A percentile compares a stretch with the other conserved stretches of the same genome.
phyloP scores from a whole-genome alignment of 2,888 invertebrate species.

The Vanessa cardui region DNA sequence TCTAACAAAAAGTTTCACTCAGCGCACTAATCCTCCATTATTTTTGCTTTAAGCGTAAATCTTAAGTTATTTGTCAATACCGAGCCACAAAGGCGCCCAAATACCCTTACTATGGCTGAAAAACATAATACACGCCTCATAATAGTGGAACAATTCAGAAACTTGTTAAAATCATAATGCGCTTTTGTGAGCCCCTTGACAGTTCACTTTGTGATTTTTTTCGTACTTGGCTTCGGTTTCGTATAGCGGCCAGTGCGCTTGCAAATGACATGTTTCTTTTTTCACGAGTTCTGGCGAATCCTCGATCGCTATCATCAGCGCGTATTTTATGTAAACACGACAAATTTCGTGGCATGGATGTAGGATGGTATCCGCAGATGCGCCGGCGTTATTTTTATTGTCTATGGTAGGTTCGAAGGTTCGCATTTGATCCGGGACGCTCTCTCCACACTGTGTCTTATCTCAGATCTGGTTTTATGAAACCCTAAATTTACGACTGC shows the following conservation, averaged over 20 bases:
- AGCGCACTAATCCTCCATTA: slow-evolving; percentile 77
- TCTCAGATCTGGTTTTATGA: slow-evolving; percentile 83
- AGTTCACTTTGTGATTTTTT: slow-evolving; percentile 66
- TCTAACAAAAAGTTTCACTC: slow-evolving; percentile 56
- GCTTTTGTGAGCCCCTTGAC: slow-evolving; percentile 77
- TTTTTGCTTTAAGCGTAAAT: slow-evolving; percentile 76
- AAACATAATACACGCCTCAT: slow-evolving; percentile 80
- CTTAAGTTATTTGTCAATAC: slow-evolving; percentile 82
- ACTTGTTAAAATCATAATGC: slow-evolving; percentile 81
- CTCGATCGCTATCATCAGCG: slow-evolving; percentile 71
- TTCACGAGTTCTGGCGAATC: slow-evolving; percentile 67
- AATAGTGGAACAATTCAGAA: slow-evolving; percentile 77
- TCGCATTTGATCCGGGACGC: slow-evolving; percentile 80
- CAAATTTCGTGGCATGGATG: slow-evolving; percentile 71
- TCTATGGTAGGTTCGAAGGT: slow-evolving; percentile 68
- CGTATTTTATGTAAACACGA: slow-evolving; percentile 81
- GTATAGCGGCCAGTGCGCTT: slow-evolving; percentile 57
- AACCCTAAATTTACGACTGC: slow-evolving; percentile 83
- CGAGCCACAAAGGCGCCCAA: slow-evolving; percentile 79
- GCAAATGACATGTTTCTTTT: slow-evolving; percentile 67
- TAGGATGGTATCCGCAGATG: slow-evolving; percentile 78
- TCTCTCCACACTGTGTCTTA: slow-evolving; percentile 81
- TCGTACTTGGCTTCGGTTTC: slow-evolving; percentile 56
- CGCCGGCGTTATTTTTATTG: slow-evolving; percentile 78
- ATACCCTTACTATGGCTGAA: slow-evolving; percentile 78